phyloP scores from a whole-genome alignment of 2,888 invertebrate species.

The Halictus ligatus region DNA sequence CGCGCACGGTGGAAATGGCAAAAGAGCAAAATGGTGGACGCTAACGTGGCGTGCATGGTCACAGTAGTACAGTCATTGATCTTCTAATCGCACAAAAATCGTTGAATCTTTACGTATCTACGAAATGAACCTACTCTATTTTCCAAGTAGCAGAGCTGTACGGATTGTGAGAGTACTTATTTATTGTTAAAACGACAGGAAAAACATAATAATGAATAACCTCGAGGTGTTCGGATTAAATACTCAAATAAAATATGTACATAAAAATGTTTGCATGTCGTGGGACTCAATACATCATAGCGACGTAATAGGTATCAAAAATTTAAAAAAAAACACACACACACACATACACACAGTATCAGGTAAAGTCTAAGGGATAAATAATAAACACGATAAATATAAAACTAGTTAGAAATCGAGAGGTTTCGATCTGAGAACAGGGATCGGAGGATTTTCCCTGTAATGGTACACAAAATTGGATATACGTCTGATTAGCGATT shows the following conservation, averaged over 20 bases:
- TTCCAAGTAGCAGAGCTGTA: constrained; percentile 55
- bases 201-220: constrained; percentile 63
- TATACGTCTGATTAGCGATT: constrained; percentile 2
- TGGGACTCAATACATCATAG: constrained; percentile 67
- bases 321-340: not conserved
- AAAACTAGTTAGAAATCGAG: constrained; percentile 21
- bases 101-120: constrained; percentile 27
- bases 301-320: constrained; percentile 52
- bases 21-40: not conserved
- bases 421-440: not conserved
- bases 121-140: constrained; percentile 40
- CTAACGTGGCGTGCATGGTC: not conserved
- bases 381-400: constrained; percentile 9
- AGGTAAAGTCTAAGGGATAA: constrained; percentile 17
- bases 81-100: constrained; percentile 54
- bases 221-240: constrained; percentile 70
- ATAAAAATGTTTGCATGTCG: constrained; percentile 59
- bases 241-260: constrained; percentile 69
- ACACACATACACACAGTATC: constrained; percentile 25
- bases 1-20: not conserved
- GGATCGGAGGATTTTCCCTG: constrained; percentile 18
- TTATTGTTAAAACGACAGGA: constrained; percentile 60
- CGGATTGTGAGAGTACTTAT: constrained; percentile 54
- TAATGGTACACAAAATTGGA: not conserved
- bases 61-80: constrained; percentile 58